Evolutionary conservation across 2,113 vertebrate genomes (phyloP).

Genomic region (Protomyctophum bolini): DNA sequence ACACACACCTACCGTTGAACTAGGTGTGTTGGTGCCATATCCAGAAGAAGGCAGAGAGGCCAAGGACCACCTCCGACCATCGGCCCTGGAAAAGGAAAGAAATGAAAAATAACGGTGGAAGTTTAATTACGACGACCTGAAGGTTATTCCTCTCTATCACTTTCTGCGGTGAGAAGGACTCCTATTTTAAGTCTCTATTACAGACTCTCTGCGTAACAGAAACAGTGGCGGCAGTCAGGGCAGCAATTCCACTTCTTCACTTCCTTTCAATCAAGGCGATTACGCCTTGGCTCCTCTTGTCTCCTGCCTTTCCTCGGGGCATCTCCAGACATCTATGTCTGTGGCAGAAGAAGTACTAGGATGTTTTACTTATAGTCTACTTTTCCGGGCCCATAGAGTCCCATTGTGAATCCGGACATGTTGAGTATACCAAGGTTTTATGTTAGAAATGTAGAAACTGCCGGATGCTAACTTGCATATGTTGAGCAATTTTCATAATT

Average conservation of each 20-base stretch:
- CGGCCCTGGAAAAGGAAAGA: constrained; percentile 78
- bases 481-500: no score
- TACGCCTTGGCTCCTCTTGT: constrained; percentile 29
- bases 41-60: constrained; percentile 92
- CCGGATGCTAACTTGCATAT: no score
- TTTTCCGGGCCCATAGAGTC: no score
- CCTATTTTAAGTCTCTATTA: constrained; percentile 26
- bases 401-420: no score
- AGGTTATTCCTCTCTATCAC: constrained; percentile 11
- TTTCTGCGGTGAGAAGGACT: constrained; percentile 22
- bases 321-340: constrained; percentile 21
- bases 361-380: no score
- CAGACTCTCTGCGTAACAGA: constrained; percentile 12
- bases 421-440: no score
- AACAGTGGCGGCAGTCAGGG: background rate
- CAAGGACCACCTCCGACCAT: constrained; percentile 92
- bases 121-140: background rate
- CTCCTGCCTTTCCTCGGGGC: constrained; percentile 34
- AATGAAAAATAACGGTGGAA: background rate
- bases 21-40: constrained; percentile 96
- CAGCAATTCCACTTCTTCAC: constrained; percentile 31
- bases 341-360: constrained; percentile 21
- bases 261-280: constrained; percentile 33
- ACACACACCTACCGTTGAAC: constrained; percentile 83
- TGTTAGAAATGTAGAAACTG: no score